A percentile compares a stretch with the other conserved stretches of the same genome.
phyloP scores from a whole-genome alignment of 2,797 vertebrate species.

The Semaprochilodus insignis region DNA sequence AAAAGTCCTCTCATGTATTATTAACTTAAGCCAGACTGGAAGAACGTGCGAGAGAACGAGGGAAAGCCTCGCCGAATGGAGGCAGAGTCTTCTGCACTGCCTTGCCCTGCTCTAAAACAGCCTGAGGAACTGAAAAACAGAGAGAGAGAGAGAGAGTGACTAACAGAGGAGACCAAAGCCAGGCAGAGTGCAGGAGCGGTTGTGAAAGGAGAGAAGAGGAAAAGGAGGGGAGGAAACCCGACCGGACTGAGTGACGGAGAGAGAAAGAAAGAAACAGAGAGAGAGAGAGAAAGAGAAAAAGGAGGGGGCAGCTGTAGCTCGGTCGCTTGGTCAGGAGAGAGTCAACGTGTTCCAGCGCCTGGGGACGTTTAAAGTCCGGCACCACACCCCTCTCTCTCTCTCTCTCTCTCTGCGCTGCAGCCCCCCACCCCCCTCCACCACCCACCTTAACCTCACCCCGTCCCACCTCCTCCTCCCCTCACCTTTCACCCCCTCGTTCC shows the following conservation, averaged over 20 bases:
- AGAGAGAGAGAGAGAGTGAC: slow-evolving; percentile 3
- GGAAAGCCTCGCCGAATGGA: slow-evolving; percentile 19
- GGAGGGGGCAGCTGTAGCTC: slow-evolving; percentile 59
- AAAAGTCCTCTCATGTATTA: slow-evolving; percentile 74
- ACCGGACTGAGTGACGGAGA: slow-evolving; percentile 68
- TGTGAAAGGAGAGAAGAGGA: slow-evolving; percentile 47
- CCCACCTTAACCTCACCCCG: slow-evolving; percentile 17
- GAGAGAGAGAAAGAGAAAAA: slow-evolving; percentile 45
- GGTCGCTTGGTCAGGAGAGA: slow-evolving; percentile 59
- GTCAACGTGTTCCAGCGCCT: slow-evolving; percentile 56
- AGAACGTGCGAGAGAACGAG: slow-evolving; percentile 1
- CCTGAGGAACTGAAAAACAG: slow-evolving; percentile 12
- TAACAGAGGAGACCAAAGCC: slow-evolving; percentile 15
- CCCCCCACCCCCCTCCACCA: slow-evolving; percentile 28
- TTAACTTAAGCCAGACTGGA: slow-evolving; percentile 70
- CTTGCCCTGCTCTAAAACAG: neutral
- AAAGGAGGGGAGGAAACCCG: slow-evolving; percentile 56
- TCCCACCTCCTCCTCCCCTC: slow-evolving; percentile 61
- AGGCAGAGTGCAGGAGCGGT: slow-evolving; percentile 13
- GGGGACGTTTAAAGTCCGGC: slow-evolving; percentile 67
- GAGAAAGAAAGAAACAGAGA: slow-evolving; percentile 19
- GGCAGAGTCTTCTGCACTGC: slow-evolving; percentile 26
- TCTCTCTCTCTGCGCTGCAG: slow-evolving; percentile 19
- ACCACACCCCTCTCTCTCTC: slow-evolving; percentile 72
- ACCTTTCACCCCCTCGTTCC: slow-evolving; percentile 53